Percentiles rank a stretch among this genome's conserved stretches.
phyloP scores from a whole-genome alignment of 1,140 invertebrate genomes.

The Dendrolimus kikuchii region DNA sequence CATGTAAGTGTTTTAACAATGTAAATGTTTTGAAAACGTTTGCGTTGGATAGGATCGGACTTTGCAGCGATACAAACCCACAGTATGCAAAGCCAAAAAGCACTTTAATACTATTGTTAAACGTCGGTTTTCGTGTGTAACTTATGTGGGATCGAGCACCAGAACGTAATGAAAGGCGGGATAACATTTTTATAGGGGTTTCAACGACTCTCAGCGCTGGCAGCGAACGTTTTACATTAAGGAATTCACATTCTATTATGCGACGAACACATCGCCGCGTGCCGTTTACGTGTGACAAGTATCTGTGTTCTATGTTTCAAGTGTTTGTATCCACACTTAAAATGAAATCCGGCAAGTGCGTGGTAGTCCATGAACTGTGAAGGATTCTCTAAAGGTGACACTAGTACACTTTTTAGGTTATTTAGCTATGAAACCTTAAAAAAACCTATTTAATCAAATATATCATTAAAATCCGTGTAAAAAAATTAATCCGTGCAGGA shows the following conservation, averaged over 20 bases:
- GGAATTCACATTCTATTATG: constrained; percentile 65
- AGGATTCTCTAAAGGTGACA: no score
- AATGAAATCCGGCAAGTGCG: not conserved
- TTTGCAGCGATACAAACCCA: constrained; percentile 43
- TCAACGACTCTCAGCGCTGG: constrained; percentile 57
- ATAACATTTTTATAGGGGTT: constrained; percentile 70
- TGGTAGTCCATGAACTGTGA: not conserved
- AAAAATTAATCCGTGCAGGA: no score
- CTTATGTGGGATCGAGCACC: constrained; percentile 27
- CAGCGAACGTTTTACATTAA: constrained; percentile 60
- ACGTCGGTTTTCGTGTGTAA: constrained; percentile 24
- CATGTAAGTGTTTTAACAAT: no score
- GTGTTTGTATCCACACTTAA: not conserved
- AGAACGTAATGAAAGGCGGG: constrained; percentile 66
- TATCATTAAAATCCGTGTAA: no score
- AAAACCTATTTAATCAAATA: no score
- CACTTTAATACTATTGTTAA: constrained; percentile 9
- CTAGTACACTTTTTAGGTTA: no score
- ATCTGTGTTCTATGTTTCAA: constrained; percentile 37
- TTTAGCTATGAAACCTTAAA: no score
- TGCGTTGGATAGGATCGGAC: constrained; percentile 42
- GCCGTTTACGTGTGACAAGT: constrained; percentile 54
- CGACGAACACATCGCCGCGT: constrained; percentile 45
- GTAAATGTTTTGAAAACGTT: no score
- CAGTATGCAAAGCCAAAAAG: constrained; percentile 16